Evolutionary conservation across 2,888 invertebrate genomes (phyloP).

Genomic region (Uropetala carovei): DNA sequence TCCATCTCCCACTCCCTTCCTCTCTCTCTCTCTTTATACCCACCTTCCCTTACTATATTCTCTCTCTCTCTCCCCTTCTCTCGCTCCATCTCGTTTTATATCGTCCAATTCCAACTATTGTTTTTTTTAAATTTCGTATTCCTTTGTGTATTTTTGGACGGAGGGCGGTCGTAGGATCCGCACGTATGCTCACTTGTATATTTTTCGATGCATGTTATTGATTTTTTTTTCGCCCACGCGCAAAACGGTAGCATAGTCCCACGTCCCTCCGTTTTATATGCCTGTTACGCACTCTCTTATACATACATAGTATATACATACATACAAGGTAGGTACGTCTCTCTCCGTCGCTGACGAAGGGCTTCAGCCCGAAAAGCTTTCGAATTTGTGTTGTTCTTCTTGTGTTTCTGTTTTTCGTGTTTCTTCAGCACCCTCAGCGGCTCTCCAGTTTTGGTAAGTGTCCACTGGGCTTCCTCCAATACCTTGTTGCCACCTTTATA

Average conservation of each 20-base stretch:
- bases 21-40: not conserved
- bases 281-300: too few species aligned
- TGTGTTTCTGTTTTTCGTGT: too few species aligned
- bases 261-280: too few species aligned
- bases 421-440: too few species aligned
- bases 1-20: not conserved
- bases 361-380: too few species aligned
- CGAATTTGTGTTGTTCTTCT: too few species aligned
- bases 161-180: constrained; percentile 16
- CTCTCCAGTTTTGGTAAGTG: too few species aligned
- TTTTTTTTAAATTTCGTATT: constrained; percentile 60
- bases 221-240: constrained; percentile 45
- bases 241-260: not conserved
- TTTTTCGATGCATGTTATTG: constrained; percentile 47
- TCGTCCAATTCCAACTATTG: constrained; percentile 49
- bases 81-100: constrained; percentile 18
- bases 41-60: not conserved
- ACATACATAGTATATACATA: too few species aligned
- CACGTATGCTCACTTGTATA: constrained; percentile 10
- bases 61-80: not conserved
- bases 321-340: too few species aligned
- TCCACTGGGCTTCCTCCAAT: too few species aligned
- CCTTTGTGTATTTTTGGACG: constrained; percentile 31
- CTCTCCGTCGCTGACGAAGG: too few species aligned
- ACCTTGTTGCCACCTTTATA: too few species aligned